Conservation (phyloP, 2,113 vertebrate genomes). For the Lutjanus erythropterus region DNA sequence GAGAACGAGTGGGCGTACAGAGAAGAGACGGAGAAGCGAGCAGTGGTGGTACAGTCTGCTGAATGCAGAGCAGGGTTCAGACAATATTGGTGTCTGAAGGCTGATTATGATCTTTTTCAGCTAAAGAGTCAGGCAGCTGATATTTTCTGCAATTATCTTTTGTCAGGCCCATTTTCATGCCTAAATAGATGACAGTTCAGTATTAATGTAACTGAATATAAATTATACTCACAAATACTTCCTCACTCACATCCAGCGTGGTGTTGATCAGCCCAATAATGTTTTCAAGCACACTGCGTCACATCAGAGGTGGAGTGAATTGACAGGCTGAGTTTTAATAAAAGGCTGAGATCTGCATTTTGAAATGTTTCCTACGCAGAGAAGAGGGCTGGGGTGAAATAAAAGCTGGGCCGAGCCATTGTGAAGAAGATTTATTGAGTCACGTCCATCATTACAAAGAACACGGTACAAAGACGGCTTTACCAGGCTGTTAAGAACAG, state of each 20-base stretch:
- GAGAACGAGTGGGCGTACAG: slow-evolving; percentile 5
- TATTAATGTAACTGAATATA: slow-evolving; percentile 16
- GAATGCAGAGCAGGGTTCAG: slow-evolving; percentile 37
- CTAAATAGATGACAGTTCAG: slow-evolving; percentile 16
- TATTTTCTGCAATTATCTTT: slow-evolving; percentile 39
- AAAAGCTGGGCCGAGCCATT: slow-evolving; percentile 37
- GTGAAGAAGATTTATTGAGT: slow-evolving; percentile 65
- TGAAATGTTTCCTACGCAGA: slow-evolving; percentile 22
- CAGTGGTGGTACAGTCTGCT: background rate
- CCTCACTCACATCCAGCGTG: background rate
- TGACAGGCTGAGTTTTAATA: slow-evolving; percentile 33
- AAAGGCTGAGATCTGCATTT: slow-evolving; percentile 41
- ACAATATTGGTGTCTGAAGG: slow-evolving; percentile 21
- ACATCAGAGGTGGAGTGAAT: slow-evolving; percentile 13
- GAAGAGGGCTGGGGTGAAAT: slow-evolving; percentile 19
- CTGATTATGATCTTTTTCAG: slow-evolving; percentile 36
- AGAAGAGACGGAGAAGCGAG: slow-evolving; percentile 20
- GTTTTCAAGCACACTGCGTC: background rate
- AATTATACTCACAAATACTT: slow-evolving; percentile 14
- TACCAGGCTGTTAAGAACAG: slow-evolving; percentile 55
- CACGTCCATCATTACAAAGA: slow-evolving; percentile 53
- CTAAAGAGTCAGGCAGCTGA: slow-evolving; percentile 27
- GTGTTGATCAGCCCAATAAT: background rate
- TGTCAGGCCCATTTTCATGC: slow-evolving; percentile 8
- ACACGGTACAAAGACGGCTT: slow-evolving; percentile 52